A percentile compares a stretch with the other conserved stretches of the same genome.
phyloP scores from a whole-genome alignment of 2,113 vertebrate genomes.

The Zosterops pallidus region DNA sequence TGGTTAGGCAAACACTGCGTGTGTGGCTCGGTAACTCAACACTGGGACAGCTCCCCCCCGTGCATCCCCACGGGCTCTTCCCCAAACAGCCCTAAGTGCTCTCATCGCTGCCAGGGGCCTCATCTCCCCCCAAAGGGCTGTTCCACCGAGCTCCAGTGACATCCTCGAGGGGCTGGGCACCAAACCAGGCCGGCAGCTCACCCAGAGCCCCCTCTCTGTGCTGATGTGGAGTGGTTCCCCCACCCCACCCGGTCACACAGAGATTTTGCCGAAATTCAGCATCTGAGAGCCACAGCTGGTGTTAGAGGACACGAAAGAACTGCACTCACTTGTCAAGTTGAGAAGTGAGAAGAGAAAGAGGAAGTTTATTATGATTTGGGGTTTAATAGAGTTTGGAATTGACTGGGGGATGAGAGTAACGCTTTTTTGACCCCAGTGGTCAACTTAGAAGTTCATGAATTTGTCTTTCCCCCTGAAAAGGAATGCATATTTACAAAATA shows the following conservation, averaged over 20 bases:
- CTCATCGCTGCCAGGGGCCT: not conserved
- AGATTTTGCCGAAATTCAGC: not conserved
- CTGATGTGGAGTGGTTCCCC: fast-evolving
- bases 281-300: not conserved
- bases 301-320: no score
- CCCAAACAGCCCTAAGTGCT: not conserved
- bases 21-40: slow-evolving; percentile 16
- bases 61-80: not conserved
- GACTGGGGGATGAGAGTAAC: no score
- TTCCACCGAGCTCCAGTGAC: not conserved
- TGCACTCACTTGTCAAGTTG: no score
- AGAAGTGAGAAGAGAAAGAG: no score
- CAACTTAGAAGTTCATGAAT: no score
- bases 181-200: not conserved
- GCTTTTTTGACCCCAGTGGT: no score
- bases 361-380: no score
- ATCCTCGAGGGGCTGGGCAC: not conserved
- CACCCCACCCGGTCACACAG: not conserved
- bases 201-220: fast-evolving
- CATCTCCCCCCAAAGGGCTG: not conserved
- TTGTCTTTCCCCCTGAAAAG: no score
- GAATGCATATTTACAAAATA: no score
- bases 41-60: not conserved
- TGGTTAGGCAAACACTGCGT: slow-evolving; percentile 71
- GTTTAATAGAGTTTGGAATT: no score